Evolutionary conservation across 1,140 invertebrate genomes (phyloP).

Genomic region (Drosophila neocordata): DNA sequence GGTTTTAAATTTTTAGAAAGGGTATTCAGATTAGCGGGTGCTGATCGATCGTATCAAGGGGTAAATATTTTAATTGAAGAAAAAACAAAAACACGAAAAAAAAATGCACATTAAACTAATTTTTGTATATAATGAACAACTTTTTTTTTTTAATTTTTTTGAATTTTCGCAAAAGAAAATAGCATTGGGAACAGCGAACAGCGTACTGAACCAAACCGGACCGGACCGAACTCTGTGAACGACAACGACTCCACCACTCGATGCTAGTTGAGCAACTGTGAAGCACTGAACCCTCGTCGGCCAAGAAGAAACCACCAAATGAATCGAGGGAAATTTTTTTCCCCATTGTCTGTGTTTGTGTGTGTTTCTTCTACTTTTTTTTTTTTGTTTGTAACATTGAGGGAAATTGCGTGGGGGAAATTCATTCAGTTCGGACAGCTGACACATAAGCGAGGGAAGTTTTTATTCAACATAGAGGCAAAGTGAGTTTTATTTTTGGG

Average conservation of each 20-base stretch:
- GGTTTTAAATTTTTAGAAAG: constrained; percentile 27
- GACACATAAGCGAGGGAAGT: constrained; percentile 43
- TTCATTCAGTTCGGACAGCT: constrained; percentile 32
- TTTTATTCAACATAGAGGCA: constrained; percentile 23
- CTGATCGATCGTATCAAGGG: constrained; percentile 47
- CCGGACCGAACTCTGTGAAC: neutral
- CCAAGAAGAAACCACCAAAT: constrained; percentile 26
- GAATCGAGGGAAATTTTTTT: constrained; percentile 40
- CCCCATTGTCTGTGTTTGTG: constrained; percentile 6
- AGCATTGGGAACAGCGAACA: neutral
- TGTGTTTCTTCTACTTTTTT: neutral
- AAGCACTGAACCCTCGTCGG: constrained; percentile 40
- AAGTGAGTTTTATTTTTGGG: constrained; percentile 41
- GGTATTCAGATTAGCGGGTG: constrained; percentile 26
- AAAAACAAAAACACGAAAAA: too few species aligned
- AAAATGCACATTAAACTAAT: too few species aligned
- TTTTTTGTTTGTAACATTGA: neutral
- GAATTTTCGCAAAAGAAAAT: neutral
- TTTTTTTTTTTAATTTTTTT: too few species aligned
- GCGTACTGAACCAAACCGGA: neutral
- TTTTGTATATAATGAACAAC: too few species aligned
- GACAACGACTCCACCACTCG: constrained; percentile 29
- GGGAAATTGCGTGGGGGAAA: constrained; percentile 20
- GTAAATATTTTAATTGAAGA: constrained; percentile 20
- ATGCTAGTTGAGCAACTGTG: constrained; percentile 31